Base-by-base conservation (phyloP, 2,113 vertebrate genomes). In the Chrysemys picta region DNA sequence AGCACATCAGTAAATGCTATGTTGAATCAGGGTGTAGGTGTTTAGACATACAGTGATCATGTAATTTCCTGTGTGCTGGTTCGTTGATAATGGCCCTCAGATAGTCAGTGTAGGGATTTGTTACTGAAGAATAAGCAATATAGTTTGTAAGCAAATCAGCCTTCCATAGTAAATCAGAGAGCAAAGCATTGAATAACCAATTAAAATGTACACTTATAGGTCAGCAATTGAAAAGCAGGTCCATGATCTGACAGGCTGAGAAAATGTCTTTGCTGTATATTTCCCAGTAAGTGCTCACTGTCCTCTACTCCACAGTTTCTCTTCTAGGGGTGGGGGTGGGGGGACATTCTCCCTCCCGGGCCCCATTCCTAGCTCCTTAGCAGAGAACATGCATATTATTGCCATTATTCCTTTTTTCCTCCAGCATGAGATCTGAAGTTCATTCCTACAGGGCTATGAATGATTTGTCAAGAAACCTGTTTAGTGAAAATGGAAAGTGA, bases 121-220 rank as follows among this genome's bases (percentile, higher is more conserved):
- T 47, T 69, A 62, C 53, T 56, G 11, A 12, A 49, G 95, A 2
- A 29, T 45, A 17, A 17, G 12, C 45, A 79, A 29, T 4, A 80
- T 29, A 81, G n/a, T 59, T 78, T n/a, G 4, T 21, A 86, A 85
- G 65, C 65, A 88, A 79, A 93, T 82, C 16, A 62, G 27, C 38
- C 38, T 35, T 19, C 38, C 0, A 1, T 49, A 72, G 53, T 42
- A 49, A 14, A 80, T 21, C 56, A 78, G 79, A 62, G 49, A 29
- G 4, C 10, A 65, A 27, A 88, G 79, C 85, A 53, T 14, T 1
- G 0, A 5, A 49, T 0, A 24, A 5, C 76, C 84, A 2, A 0
- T 31, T 69, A 80, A 52, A 5, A 27, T 3, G 0, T 29, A 69
- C 84, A 31, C 31, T 1, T 10, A 80, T 1, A 2, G 31, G 21